Conservation (phyloP, 2,888 invertebrate species). For the Serrognathus titanus region DNA sequence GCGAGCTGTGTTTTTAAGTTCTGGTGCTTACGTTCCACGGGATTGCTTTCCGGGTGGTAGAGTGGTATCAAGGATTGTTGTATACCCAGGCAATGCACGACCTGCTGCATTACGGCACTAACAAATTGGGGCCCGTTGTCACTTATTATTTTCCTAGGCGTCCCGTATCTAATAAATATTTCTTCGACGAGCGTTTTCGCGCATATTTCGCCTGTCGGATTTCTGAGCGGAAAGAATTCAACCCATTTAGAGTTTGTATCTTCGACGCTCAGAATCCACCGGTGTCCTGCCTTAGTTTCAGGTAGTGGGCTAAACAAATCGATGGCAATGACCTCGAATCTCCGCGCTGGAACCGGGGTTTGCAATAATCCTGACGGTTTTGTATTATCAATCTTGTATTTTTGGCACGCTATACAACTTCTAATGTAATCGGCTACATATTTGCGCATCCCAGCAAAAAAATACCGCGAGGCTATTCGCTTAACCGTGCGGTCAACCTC, state of each 20-base stretch:
- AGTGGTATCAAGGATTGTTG: conserved; percentile 26
- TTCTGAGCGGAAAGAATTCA: conserved; percentile 35
- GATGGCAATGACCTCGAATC: conserved; percentile 31
- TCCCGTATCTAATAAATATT: conserved; percentile 36
- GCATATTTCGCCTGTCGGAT: conserved; percentile 34
- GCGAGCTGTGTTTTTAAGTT: conserved; percentile 33
- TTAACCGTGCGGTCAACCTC: conserved; percentile 12
- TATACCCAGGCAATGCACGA: conserved; percentile 5
- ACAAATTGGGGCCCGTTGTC: conserved; percentile 16
- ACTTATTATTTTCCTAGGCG: conserved; percentile 34
- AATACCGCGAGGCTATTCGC: conserved; percentile 15
- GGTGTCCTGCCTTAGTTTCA: conserved; percentile 13
- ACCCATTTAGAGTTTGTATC: conserved; percentile 28
- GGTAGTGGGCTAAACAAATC: conserved; percentile 33
- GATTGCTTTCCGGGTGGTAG: conserved; percentile 40
- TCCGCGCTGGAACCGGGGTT: conserved; percentile 19
- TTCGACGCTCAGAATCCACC: conserved; percentile 19
- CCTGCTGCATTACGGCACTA: conserved; percentile 2
- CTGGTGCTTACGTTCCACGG: conserved; percentile 35
- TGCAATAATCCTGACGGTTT: conserved; percentile 24
- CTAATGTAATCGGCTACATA: conserved; percentile 9
- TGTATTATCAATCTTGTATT: conserved; percentile 16
- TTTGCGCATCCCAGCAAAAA: background rate
- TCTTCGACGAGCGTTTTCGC: conserved; percentile 33
- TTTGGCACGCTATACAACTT: conserved; percentile 19